Evolutionary conservation across 2,888 invertebrate genomes (phyloP), one percentile per base, ranked within the genome.

Genomic region (Lasioglossum pauxillum): DNA sequence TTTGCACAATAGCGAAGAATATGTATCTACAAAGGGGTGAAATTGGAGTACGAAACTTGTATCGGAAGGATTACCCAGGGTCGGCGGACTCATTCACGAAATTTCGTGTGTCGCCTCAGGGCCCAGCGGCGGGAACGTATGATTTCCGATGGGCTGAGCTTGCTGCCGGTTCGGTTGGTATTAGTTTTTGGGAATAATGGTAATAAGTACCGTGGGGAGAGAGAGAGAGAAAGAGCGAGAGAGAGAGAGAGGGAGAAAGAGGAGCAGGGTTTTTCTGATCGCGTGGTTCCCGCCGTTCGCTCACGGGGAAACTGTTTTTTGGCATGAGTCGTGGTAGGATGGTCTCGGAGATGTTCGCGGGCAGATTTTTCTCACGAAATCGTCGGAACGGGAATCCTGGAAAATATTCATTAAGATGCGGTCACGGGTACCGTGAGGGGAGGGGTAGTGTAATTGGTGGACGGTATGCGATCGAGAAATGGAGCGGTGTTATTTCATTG

Each of bases 351-450:
- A 38, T 19, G 10, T 71, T 72, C 41, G 23, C 41, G 8, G 53
- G n/a, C 14, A 16, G 31, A 71, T 60, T 46, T 80, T 75, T 75
- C 75, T 80, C 80, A 69, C 75, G 80, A 67, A 53, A 46, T 27
- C 44, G 1, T 16, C 19, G 27, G 35, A 73, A 71, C 64, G n/a
- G 57, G 44, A 49, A 8, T 10, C 41, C 23, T 23, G 75, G 64
- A 79, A 75, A 79, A 85, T 84, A 72, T 78, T 83, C 49, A 49
- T 85, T 83, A 83, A 75, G 83, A 83, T 44, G 71, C 64, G 67
- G 35, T 53, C 53, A 35, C 73, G 35, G 46, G 35, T 38, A 31
- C 19, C 23, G 38, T 23, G 57, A 64, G 44, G 35, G 31, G 16
- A 12, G 84, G 44, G 35, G 16, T 44, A 46, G 12, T 12, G 84